Percentiles rank a stretch among this genome's conserved stretches.
phyloP scores from a whole-genome alignment of 1,140 invertebrate species.

The Trichonephila inaurata region DNA sequence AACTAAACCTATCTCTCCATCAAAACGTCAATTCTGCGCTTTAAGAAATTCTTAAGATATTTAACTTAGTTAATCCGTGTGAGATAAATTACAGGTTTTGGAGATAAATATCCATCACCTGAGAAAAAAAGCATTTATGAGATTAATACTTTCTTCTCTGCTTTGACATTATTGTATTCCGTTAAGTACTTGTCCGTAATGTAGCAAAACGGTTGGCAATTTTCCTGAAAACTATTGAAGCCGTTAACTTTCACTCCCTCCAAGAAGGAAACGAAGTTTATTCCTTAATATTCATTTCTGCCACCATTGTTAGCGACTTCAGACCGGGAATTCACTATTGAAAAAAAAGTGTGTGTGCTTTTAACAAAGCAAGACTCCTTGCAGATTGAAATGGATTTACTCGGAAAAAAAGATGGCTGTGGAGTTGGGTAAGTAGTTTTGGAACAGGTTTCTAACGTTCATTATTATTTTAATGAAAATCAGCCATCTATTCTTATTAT shows the following conservation, averaged over 20 bases:
- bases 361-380: not conserved
- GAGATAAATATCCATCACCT: not conserved
- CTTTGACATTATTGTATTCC: not conserved
- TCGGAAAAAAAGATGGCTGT: not conserved
- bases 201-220: not conserved
- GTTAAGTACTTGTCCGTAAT: not conserved
- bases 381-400: not conserved
- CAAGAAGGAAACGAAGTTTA: not conserved
- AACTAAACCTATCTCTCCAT: too few species aligned
- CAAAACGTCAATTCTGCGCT: too few species aligned
- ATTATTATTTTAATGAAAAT: too few species aligned
- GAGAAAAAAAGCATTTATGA: not conserved
- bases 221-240: constrained; percentile 16
- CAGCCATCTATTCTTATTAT: too few species aligned
- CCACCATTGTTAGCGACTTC: not conserved
- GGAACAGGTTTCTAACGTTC: not conserved
- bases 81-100: not conserved
- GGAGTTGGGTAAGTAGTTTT: not conserved
- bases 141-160: not conserved
- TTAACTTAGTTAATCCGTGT: not conserved
- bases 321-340: not conserved
- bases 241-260: not conserved
- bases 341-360: not conserved
- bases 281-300: not conserved
- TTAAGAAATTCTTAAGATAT: too few species aligned